Base-by-base conservation (phyloP, 2,888 invertebrate genomes). In the Aethes cnicana region DNA sequence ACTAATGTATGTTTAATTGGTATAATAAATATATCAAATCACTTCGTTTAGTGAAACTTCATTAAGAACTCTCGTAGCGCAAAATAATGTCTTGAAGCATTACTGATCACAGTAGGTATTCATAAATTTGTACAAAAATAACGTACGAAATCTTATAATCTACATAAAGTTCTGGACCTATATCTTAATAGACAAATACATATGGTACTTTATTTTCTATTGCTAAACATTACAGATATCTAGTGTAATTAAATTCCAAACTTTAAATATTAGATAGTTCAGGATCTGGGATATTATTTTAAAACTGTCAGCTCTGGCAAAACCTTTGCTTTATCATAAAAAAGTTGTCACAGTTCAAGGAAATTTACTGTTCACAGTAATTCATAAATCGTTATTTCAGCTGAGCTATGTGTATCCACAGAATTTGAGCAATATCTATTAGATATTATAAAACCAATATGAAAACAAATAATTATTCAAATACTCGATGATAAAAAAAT, bases 21-120 rank as follows among this genome's bases (percentile, higher is more conserved):
- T 17, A 46, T 57, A 49, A 52, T 65, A 62, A 69, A 65, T 11
- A 17, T 66, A 68, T 54, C 53, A 63, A 72, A 69, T 55, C 36
- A 64, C 65, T 67, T 70, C 62, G 58, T 64, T 66, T 60, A 25
- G 55, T 57, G 60, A 68, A 66, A 62, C 59, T 59, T 55, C 23
- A 23, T 63, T 28, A 23, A 18, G n/a, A 16, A n/a, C 12, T 18
- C 7, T 5, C 21, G 4, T 23, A 14, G 23, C 23, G 35, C 42
- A 28, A 49, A 26, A 59, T 58, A 55, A 55, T 53, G 23, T 47
- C 36, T 16, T 26, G 7, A 6, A 41, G 32, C 25, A 12, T n/a
- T 9, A 16, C 32, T 33, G 32, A 39, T 44, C 43, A 50, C 37
- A 39, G 6, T n/a, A n/a, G n/a, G n/a, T 35, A 17, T 30, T 44